These are phyloP conservation scores for Hypocryptadius cinnamomeus DNA, from an alignment of 2,113 vertebrate species.

Conservation along the genomic window DNA sequence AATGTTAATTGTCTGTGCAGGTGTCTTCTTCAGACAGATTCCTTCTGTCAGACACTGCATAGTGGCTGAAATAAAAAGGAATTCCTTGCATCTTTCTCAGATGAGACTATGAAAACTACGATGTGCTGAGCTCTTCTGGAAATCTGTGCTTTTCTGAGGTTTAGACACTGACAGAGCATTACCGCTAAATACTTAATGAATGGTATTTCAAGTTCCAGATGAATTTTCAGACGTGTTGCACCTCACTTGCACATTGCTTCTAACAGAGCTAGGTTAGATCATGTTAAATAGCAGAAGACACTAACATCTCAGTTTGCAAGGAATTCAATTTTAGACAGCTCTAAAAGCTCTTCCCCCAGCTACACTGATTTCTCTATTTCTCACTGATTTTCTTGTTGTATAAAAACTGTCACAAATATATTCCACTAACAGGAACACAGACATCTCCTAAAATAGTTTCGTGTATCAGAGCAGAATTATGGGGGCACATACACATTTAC, in stretches of 20 bases:
- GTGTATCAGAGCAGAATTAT: neutral
- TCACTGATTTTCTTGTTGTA: no score
- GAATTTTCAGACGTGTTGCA: neutral
- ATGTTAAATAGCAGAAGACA: neutral
- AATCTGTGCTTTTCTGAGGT: neutral
- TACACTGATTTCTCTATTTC: neutral
- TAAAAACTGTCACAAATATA: neutral
- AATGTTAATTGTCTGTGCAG: neutral
- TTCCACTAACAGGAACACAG: neutral
- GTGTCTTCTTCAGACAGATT: neutral
- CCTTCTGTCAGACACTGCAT: neutral
- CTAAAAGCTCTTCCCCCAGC: neutral
- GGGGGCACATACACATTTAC: neutral
- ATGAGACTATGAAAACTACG: neutral
- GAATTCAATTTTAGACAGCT: neutral
- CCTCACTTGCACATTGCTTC: neutral
- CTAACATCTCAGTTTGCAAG: neutral
- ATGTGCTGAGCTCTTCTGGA: neutral
- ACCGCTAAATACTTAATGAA: neutral
- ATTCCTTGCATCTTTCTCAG: neutral
- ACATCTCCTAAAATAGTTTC: neutral
- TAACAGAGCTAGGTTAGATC: neutral
- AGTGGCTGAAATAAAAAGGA: neutral
- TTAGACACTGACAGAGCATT: neutral
- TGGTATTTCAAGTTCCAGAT: neutral